These are phyloP conservation scores for Rhombomys opimus DNA, from an alignment of 2,113 vertebrate genomes.

Conservation along the genomic window DNA sequence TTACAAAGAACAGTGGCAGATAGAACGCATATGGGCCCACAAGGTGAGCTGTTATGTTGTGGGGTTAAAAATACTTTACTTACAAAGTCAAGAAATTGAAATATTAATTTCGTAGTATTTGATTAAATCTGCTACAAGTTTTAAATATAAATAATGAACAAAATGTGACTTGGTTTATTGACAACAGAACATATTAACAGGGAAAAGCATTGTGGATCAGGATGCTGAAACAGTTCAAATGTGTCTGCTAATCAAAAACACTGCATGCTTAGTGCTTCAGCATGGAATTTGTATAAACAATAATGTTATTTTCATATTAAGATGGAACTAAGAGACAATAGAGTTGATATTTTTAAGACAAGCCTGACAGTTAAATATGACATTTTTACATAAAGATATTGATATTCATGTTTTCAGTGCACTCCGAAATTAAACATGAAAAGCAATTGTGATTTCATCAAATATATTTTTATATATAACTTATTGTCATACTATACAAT, in stretches of 20 bases:
- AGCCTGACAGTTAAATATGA: neutral
- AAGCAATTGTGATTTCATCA: neutral
- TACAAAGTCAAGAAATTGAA: neutral
- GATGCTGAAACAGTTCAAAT: neutral
- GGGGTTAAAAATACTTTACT: too few species aligned
- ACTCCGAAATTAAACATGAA: neutral
- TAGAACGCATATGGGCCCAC: neutral
- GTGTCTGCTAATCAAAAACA: neutral
- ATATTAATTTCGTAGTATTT: neutral
- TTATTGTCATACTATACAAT: neutral
- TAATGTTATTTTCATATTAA: neutral
- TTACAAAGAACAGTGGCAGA: neutral
- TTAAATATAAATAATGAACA: neutral
- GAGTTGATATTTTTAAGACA: neutral
- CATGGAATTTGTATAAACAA: neutral
- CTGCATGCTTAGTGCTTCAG: neutral
- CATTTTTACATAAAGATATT: neutral
- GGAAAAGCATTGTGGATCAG: neutral
- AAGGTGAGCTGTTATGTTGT: too few species aligned
- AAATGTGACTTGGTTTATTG: neutral
- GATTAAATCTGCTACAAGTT: neutral
- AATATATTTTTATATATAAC: neutral
- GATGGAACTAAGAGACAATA: neutral
- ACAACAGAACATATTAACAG: neutral
- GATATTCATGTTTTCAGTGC: neutral